These are phyloP conservation scores for Cercopithecus mona DNA, from an alignment of 2,113 vertebrate species.

Conservation along the genomic window DNA sequence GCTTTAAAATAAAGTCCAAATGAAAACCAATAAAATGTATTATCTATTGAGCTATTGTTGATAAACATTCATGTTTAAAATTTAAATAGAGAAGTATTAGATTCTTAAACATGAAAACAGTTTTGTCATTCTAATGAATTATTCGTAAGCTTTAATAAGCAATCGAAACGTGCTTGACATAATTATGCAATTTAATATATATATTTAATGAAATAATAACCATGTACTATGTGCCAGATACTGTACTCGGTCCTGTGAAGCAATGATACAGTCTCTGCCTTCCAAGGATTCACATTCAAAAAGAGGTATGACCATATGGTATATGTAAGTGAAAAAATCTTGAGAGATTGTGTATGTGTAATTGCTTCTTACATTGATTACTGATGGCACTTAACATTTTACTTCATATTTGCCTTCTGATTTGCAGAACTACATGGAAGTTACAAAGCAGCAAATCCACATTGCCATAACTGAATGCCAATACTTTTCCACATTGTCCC, in stretches of 20 bases:
- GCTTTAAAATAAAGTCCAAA: slow-evolving; percentile 26
- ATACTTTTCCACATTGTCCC: neutral
- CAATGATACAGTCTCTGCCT: neutral
- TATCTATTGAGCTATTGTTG: neutral
- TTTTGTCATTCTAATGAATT: neutral
- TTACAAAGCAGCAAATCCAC: neutral
- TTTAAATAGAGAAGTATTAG: neutral
- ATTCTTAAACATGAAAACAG: slow-evolving; percentile 9
- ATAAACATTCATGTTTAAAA: neutral
- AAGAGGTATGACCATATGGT: neutral
- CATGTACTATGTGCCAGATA: neutral
- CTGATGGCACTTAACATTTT: neutral
- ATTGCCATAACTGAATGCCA: neutral
- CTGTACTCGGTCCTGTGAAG: neutral
- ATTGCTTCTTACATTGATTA: neutral
- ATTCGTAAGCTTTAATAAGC: neutral
- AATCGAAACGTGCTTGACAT: neutral
- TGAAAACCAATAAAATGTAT: neutral
- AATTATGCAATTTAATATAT: neutral
- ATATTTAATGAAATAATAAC: neutral
- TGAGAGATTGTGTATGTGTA: neutral
- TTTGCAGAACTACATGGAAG: neutral
- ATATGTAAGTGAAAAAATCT: neutral
- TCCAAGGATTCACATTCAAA: neutral
- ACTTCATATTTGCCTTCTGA: neutral